Percentiles rank a stretch among this genome's conserved stretches.
These are phyloP conservation scores for Alitta virens DNA, from an alignment of 2,888 invertebrate genomes.

Conservation along the genomic window DNA sequence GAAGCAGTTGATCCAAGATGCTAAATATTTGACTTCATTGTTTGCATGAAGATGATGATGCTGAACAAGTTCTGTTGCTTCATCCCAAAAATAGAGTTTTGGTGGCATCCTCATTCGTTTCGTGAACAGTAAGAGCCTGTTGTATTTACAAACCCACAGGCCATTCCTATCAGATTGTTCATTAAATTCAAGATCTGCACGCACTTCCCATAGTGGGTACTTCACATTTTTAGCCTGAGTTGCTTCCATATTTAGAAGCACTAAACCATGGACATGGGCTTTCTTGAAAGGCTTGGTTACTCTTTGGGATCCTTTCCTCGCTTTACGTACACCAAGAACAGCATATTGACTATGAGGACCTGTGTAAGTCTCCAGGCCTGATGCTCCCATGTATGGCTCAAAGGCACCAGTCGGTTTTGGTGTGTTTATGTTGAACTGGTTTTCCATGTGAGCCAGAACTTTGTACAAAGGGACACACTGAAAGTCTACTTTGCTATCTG, in stretches of 20 bases:
- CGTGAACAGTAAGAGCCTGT: constrained; percentile 8
- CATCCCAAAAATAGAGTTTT: not conserved
- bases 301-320: too few species aligned
- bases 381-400: not conserved
- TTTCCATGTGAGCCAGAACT: not conserved
- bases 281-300: constrained; percentile 5
- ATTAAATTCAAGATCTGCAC: constrained; percentile 15
- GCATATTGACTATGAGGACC: constrained; percentile 3
- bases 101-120: constrained; percentile 10
- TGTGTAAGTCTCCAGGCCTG: not conserved
- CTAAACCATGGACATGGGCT: constrained; percentile 10
- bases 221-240: constrained; percentile 2
- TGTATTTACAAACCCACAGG: constrained; percentile 18
- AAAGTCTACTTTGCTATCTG: too few species aligned
- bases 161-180: constrained; percentile 8
- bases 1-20: too few species aligned
- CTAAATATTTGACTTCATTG: too few species aligned
- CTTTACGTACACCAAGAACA: not conserved
- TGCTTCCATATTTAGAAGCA: constrained; percentile 14
- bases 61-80: not conserved
- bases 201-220: constrained; percentile 13
- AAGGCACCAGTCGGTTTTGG: not conserved
- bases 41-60: too few species aligned
- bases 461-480: not conserved
- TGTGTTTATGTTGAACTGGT: not conserved